phyloP scores from a whole-genome alignment of 2,888 invertebrate species.

The Drosophila fulvimacula region DNA sequence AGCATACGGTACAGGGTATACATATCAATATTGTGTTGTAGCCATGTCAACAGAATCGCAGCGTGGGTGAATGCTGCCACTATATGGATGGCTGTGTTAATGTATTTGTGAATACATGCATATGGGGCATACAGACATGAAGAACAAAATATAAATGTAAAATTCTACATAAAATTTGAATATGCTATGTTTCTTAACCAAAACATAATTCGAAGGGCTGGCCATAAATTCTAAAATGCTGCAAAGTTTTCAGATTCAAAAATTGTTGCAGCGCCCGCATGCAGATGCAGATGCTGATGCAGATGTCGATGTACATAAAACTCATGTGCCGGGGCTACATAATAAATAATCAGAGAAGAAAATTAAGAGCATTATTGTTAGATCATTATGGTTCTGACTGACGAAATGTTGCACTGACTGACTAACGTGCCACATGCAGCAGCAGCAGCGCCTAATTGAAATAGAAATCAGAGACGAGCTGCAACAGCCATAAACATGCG shows the following conservation, averaged over 20 bases:
- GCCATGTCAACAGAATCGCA: conserved; percentile 44
- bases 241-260: conserved; percentile 45
- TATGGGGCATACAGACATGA: neutral
- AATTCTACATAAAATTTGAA: conserved; percentile 48
- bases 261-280: conserved; percentile 30
- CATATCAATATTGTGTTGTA: conserved; percentile 51
- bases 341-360: conserved; percentile 52
- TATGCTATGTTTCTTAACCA: conserved; percentile 35
- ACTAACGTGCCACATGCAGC: conserved; percentile 58
- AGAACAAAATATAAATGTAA: conserved; percentile 16
- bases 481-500: conserved; percentile 35
- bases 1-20: conserved; percentile 12
- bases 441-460: conserved; percentile 61
- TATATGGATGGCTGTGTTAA: neutral
- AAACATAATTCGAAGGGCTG: conserved; percentile 65
- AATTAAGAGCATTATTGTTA: conserved; percentile 75
- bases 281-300: conserved; percentile 9
- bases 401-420: conserved; percentile 16
- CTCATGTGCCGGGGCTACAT: conserved; percentile 45
- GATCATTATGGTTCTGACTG: conserved; percentile 59
- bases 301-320: conserved; percentile 35
- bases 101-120: conserved; percentile 2
- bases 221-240: conserved; percentile 61
- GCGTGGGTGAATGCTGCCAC: conserved; percentile 41
- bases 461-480: conserved; percentile 63